phyloP scores from a whole-genome alignment of 2,888 invertebrate genomes.

The Dendrolimus pini region DNA sequence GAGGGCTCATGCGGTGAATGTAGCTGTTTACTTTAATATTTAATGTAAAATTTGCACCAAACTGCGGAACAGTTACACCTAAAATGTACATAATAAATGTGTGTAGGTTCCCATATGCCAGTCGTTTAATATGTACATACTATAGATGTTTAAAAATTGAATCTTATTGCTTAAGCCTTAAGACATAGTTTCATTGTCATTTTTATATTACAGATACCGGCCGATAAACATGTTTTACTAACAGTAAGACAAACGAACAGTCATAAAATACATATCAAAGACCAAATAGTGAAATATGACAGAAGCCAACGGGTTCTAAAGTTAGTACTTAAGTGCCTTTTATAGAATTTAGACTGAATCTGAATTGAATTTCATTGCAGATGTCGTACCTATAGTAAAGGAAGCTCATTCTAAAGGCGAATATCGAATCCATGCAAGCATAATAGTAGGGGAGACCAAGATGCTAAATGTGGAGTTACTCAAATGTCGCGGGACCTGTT shows the following conservation, averaged over 20 bases:
- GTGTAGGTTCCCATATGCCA: slow-evolving; percentile 6
- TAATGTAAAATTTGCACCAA: slow-evolving; percentile 60
- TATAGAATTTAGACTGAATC: too few relatives aligned
- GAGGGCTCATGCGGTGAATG: slow-evolving; percentile 35
- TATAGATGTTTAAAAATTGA: slow-evolving; percentile 11
- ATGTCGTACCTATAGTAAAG: too few relatives aligned
- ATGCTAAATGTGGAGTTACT: too few relatives aligned
- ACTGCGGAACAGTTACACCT: slow-evolving; percentile 40
- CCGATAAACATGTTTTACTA: slow-evolving; percentile 84
- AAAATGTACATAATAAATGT: slow-evolving; percentile 48
- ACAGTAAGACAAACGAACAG: slow-evolving; percentile 86
- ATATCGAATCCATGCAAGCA: too few relatives aligned
- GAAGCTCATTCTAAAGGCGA: too few relatives aligned
- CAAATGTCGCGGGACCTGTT: too few relatives aligned
- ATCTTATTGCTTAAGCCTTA: slow-evolving; percentile 10
- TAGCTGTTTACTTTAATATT: slow-evolving; percentile 55
- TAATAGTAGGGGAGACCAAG: too few relatives aligned
- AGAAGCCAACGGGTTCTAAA: slow-evolving; percentile 84
- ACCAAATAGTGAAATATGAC: slow-evolving; percentile 85
- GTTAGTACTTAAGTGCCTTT: slow-evolving; percentile 57
- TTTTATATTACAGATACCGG: slow-evolving; percentile 68
- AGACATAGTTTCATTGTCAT: slow-evolving; percentile 8
- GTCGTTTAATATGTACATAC: slow-evolving; percentile 1
- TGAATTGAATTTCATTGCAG: too few relatives aligned
- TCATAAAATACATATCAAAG: slow-evolving; percentile 87